phyloP scores from a whole-genome alignment of 1,140 invertebrate genomes.

The Choristoneura fumiferana region DNA sequence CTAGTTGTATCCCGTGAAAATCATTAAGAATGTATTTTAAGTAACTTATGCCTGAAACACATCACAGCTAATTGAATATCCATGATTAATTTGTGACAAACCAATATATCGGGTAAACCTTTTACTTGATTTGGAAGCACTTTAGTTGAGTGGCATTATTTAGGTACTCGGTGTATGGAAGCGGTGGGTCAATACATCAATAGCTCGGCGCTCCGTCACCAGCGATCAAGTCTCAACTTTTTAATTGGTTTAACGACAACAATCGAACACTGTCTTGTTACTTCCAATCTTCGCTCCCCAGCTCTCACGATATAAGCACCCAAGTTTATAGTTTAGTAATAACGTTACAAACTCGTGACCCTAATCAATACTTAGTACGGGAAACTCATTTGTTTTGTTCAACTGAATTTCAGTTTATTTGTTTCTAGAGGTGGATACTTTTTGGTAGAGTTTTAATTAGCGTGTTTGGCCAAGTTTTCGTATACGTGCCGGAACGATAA shows the following conservation, averaged over 20 bases:
- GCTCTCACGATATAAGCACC: constrained; percentile 18
- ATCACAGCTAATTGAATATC: too few species aligned
- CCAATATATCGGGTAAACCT: constrained; percentile 7
- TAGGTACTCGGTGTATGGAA: neutral
- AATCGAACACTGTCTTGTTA: constrained; percentile 54
- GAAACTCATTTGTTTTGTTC: neutral
- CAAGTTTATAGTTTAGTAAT: constrained; percentile 17
- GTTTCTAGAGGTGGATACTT: neutral
- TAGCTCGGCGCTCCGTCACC: constrained; percentile 34
- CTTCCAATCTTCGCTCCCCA: constrained; percentile 34
- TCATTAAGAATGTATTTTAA: too few species aligned
- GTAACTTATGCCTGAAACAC: too few species aligned
- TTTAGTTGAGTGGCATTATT: neutral
- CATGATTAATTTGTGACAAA: neutral
- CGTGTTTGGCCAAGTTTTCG: too few species aligned
- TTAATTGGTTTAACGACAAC: constrained; percentile 67
- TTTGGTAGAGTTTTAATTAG: too few species aligned
- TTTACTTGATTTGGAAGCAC: constrained; percentile 10
- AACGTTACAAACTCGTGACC: neutral
- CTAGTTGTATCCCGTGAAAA: too few species aligned
- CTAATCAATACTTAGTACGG: neutral
- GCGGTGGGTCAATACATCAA: constrained; percentile 20
- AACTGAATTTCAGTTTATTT: neutral
- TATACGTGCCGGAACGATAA: too few species aligned
- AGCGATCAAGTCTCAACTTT: constrained; percentile 52